phyloP scores from a whole-genome alignment of 2,113 vertebrate species.

The Alethe diademata region DNA sequence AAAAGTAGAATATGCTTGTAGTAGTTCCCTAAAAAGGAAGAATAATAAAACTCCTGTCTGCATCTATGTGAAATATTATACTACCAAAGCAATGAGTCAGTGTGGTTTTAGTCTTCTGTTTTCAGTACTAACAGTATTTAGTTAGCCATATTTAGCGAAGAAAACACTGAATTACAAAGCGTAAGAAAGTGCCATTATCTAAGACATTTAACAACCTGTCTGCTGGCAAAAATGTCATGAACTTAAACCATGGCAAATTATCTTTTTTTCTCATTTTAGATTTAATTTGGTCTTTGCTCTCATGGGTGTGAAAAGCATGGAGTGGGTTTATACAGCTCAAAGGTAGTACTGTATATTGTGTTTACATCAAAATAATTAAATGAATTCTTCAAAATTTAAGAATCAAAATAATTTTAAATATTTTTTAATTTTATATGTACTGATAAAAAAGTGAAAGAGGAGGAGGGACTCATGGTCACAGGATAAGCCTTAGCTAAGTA shows the following conservation, averaged over 20 bases:
- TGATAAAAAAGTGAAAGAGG: not conserved
- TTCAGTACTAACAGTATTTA: slow-evolving; percentile 49
- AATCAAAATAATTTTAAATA: not conserved
- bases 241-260: not conserved
- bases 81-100: not conserved
- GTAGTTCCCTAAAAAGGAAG: not conserved
- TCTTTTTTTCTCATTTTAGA: not conserved
- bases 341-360: not conserved
- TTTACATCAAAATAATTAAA: not conserved
- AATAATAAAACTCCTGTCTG: not conserved
- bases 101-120: slow-evolving; percentile 41
- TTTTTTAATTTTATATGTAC: not conserved
- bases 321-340: not conserved
- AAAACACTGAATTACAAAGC: slow-evolving; percentile 57
- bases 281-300: not conserved
- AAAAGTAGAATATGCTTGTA: not conserved
- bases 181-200: not conserved
- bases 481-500: not conserved
- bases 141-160: slow-evolving; percentile 49
- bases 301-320: not conserved
- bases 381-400: not conserved
- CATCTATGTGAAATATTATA: not conserved
- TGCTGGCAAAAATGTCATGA: not conserved
- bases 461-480: not conserved
- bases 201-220: slow-evolving; percentile 34